These are phyloP conservation scores for Willisornis vidua DNA, from an alignment of 2,113 vertebrate species.

Conservation along the genomic window DNA sequence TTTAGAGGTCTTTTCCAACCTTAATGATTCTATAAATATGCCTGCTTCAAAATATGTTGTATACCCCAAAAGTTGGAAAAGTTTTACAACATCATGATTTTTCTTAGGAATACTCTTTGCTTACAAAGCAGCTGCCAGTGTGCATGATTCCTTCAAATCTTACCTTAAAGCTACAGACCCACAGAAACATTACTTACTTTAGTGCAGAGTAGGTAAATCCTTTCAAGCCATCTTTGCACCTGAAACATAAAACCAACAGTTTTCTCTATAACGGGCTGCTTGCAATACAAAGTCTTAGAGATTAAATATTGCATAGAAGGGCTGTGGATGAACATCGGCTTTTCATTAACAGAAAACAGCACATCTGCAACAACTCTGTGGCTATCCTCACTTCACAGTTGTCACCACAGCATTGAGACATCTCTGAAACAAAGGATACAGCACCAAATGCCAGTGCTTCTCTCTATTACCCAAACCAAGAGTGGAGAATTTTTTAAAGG, in stretches of 20 bases:
- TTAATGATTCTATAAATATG: not conserved
- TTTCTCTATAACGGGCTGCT: not conserved
- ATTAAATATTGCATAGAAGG: not conserved
- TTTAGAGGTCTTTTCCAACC: not conserved
- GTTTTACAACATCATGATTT: not conserved
- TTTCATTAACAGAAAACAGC: not conserved
- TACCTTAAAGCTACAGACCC: not conserved
- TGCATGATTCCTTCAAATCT: not conserved
- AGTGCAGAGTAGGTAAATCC: conserved; percentile 95
- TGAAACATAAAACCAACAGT: conserved; percentile 66
- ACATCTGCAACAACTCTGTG: not conserved
- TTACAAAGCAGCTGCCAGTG: not conserved
- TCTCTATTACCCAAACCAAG: not conserved
- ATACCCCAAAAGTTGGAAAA: not conserved
- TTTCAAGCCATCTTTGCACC: conserved; percentile 95
- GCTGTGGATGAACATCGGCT: not conserved
- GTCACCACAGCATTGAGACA: conserved; percentile 11
- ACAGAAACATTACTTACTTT: conserved; percentile 83
- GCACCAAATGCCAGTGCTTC: not conserved
- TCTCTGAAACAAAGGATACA: not conserved
- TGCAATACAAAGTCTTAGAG: not conserved
- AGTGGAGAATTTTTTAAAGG: not conserved
- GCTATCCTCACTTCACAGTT: not conserved
- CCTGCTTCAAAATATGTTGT: not conserved
- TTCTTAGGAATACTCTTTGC: not conserved